Percentiles rank a stretch among this genome's conserved stretches.
These are phyloP conservation scores for Ispidina picta DNA, from an alignment of 2,797 vertebrate species.

Conservation along the genomic window DNA sequence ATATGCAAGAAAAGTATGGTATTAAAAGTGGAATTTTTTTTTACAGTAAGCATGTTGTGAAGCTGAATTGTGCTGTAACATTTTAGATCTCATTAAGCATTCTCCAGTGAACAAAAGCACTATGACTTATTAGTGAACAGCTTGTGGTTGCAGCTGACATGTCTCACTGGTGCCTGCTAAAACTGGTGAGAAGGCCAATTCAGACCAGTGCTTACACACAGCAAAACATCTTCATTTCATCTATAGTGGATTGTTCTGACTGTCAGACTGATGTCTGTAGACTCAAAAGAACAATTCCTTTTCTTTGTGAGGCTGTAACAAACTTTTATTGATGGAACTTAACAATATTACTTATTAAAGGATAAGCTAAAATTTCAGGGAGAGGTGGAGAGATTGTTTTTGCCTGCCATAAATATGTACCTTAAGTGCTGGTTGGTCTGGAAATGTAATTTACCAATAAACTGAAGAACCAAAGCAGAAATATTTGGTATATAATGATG, in stretches of 20 bases:
- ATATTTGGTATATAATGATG: not conserved
- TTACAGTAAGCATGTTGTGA: not conserved
- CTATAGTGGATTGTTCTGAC: slow-evolving; percentile 20
- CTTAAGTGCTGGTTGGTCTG: not conserved
- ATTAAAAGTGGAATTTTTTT: not conserved
- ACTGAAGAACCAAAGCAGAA: not conserved
- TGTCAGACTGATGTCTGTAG: not conserved
- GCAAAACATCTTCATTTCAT: slow-evolving; percentile 39
- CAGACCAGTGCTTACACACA: not conserved
- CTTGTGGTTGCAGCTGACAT: slow-evolving; percentile 40
- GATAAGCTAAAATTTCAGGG: not conserved
- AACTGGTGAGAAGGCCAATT: slow-evolving; percentile 25
- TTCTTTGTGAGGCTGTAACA: not conserved
- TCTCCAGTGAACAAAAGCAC: slow-evolving; percentile 12
- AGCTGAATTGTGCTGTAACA: not conserved
- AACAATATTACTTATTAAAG: not conserved
- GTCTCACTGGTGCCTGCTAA: not conserved
- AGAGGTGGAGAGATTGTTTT: not conserved
- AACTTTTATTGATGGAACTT: not conserved
- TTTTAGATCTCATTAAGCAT: slow-evolving; percentile 1
- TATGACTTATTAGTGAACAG: slow-evolving; percentile 4
- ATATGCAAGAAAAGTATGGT: not conserved
- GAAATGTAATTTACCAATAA: not conserved
- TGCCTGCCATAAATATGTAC: not conserved
- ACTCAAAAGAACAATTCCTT: not conserved